Base-by-base conservation (phyloP, 2,888 invertebrate genomes). In the Drosophila limbata region DNA sequence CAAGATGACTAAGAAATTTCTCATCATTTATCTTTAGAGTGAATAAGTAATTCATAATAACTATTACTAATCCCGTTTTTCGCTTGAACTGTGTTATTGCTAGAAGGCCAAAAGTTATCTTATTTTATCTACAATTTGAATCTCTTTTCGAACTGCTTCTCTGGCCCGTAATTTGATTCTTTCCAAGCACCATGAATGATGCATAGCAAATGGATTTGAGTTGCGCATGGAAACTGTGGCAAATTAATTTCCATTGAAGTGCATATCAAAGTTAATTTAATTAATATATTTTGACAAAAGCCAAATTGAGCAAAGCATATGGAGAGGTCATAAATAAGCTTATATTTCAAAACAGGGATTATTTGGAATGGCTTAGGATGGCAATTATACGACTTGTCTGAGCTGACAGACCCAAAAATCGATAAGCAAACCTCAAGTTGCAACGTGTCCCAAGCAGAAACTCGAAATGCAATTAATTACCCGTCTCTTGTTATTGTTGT, bases 381-480 rank as follows among this genome's bases (percentile, higher is more conserved):
- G 4, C 31, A 19, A 21, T 40, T 21, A 5, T 11, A 44, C 35
- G 31, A 67, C 25, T 69, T 52, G n/a, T 15, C 37, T 39, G 31
- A 25, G 15, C 5, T 1, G 33, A 0, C 21, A 37, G 31, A 31
- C 21, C 65, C 35, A 44, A 28, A 51, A 70, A 63, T 42, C 55
- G 42, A 59, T 68, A 48, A 44, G 45, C 19, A 19, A 40, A 59
- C 73, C 47, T 48, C 69, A 63, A 60, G 37, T 28, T 51, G 45
- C 57, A 56, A 81, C 64, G 62, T 79, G 79, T 52, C 48, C 50
- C 35, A 1, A 37, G 19, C 60, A 65, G 70, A 17, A 48, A 67
- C 56, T 40, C 33, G 47, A 76, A 76, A 63, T 73, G 70, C 78
- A 82, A 84, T 88, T 82, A 88, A 85, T 87, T 82, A 62, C 4